Base-by-base conservation (phyloP, 2,888 invertebrate species). In the Neoitamus cyanurus region DNA sequence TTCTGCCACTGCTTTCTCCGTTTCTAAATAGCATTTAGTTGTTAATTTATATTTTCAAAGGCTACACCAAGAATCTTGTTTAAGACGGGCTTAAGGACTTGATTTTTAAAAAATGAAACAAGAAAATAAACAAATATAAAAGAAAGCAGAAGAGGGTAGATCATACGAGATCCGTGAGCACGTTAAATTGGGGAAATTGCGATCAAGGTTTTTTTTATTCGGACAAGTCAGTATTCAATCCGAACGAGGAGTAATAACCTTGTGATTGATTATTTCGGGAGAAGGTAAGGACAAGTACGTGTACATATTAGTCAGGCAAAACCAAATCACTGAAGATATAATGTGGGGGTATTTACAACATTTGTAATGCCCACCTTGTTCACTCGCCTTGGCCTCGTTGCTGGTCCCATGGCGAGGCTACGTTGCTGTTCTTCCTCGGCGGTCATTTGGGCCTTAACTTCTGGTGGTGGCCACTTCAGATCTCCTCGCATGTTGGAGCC, bases 401-500 rank as follows among this genome's bases (percentile, higher is more conserved):
- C 95, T 30, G 96, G 96, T 28, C 96, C 96, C 90, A 93, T 94
- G 36, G 96, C 95, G 88, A 96, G 91, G 87, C 94, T 94, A 88
- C 94, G 89, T 88, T 95, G 93, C 83, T 95, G 94, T 87, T 93
- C 93, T 89, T 96, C 95, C 90, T 96, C 96, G 46, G 94, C 94
- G 83, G 92, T 95, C 85, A 95, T 93, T 86, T 95, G 95, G 88
- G 94, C 94, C 91, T 94, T 95, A 89, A 95, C 95, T 87, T 93
- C 92, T 90, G 94, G 94, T 88, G 97, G 97, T 88, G 97, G 97
- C 97, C 97, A 97, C 91, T 97, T 97, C 90, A 95, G 93, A 91
- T 97, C 97, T 88, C 97, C 97, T 89, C 96, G 94, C 94, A 96
- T 95, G 91, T 95, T 95, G 92, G 94, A 93, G 90, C 96, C 95